Percentiles rank a stretch among this genome's conserved stretches.
Evolutionary conservation across 2,113 vertebrate species (phyloP).

Genomic region (Mobula hypostoma): DNA sequence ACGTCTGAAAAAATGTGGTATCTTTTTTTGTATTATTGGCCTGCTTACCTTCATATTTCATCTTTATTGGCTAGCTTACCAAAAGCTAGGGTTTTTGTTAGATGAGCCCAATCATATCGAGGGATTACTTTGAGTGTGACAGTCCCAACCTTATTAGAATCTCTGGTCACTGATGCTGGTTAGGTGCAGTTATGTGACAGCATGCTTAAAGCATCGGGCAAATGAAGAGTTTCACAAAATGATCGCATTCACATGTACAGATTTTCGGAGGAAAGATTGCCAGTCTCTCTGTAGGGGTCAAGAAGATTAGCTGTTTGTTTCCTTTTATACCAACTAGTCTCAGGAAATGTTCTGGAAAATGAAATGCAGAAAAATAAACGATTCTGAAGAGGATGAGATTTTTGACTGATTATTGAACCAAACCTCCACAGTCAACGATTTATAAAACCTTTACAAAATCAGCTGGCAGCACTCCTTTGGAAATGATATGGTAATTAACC

Average conservation of each 20-base stretch:
- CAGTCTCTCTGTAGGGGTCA: neutral
- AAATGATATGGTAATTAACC: neutral
- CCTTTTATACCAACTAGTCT: neutral
- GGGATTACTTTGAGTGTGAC: too few relatives aligned
- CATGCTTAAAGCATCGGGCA: neutral
- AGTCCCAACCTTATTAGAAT: too few relatives aligned
- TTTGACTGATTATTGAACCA: neutral
- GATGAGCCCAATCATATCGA: too few relatives aligned
- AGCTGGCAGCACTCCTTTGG: neutral
- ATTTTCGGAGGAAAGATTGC: neutral
- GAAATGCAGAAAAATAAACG: neutral
- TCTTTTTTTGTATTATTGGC: too few relatives aligned
- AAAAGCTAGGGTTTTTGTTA: too few relatives aligned
- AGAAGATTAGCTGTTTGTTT: neutral
- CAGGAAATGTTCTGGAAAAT: neutral
- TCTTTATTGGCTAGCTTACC: too few relatives aligned
- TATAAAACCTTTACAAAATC: neutral
- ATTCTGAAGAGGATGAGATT: neutral
- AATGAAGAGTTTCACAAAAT: neutral
- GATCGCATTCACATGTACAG: neutral
- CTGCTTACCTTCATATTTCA: too few relatives aligned
- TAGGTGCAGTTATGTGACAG: neutral
- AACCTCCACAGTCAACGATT: neutral
- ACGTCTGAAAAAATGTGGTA: too few relatives aligned
- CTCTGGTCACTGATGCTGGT: too few relatives aligned